Percentiles rank a stretch among this genome's conserved stretches.
Conservation (phyloP, 2,113 vertebrate species). For the Psammodynastes pulverulentus region DNA sequence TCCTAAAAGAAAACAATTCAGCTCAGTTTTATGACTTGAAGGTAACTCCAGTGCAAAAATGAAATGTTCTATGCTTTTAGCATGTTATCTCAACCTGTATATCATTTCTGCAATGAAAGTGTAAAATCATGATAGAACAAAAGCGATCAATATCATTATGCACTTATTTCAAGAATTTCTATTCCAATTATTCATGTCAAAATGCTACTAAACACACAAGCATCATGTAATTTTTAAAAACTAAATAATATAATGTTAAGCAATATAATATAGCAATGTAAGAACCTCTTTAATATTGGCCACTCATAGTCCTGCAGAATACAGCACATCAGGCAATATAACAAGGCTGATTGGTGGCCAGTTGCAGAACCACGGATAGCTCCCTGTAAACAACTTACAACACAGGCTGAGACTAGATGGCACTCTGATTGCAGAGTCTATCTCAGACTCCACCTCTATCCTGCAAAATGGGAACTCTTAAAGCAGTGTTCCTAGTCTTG, state of each 20-base stretch:
- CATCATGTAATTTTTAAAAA: neutral
- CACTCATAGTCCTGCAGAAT: neutral
- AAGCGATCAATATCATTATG: neutral
- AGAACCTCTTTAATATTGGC: neutral
- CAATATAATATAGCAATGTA: neutral
- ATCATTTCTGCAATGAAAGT: neutral
- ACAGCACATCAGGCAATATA: neutral
- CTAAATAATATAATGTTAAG: neutral
- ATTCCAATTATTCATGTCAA: neutral
- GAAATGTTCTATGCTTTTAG: neutral
- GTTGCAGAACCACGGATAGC: neutral
- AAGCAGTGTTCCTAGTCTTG: neutral
- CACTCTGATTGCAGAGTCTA: neutral
- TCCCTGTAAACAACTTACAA: neutral
- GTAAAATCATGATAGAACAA: neutral
- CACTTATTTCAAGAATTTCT: neutral
- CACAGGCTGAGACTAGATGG: neutral
- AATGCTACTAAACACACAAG: neutral
- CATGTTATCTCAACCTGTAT: neutral
- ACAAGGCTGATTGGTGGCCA: neutral
- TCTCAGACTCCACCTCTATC: neutral
- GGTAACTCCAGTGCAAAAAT: neutral
- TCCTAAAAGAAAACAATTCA: neutral
- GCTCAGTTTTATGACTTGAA: neutral
- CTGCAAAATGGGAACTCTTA: neutral